Conservation (phyloP, 2,797 vertebrate species). For the Cossypha niveicapilla region DNA sequence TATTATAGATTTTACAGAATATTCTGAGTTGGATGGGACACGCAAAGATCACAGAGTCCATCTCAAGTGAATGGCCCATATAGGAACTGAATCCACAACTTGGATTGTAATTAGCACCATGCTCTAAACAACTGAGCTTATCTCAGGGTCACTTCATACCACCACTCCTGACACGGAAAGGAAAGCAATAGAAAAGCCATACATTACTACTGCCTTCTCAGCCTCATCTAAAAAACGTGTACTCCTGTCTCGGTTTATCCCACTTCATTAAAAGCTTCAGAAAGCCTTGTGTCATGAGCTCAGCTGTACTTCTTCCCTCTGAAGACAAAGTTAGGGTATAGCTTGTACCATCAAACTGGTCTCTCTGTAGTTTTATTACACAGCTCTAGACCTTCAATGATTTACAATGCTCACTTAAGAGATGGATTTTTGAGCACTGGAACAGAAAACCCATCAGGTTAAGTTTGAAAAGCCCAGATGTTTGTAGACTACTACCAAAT, state of each 20-base stretch:
- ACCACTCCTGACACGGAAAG: neutral
- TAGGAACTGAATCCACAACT: accelerated
- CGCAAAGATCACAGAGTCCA: neutral
- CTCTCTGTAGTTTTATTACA: neutral
- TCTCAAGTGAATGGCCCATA: neutral
- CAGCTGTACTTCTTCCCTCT: neutral
- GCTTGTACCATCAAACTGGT: neutral
- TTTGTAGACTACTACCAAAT: neutral
- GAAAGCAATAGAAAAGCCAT: neutral
- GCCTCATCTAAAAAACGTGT: neutral
- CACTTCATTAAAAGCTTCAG: neutral
- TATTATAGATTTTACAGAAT: neutral
- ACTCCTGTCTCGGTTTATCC: neutral
- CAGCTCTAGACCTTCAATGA: neutral
- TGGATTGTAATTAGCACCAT: neutral
- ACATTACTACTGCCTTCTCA: neutral
- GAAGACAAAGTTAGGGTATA: neutral
- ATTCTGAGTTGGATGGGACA: neutral
- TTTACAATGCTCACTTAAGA: neutral
- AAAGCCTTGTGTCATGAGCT: neutral
- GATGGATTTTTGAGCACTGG: neutral
- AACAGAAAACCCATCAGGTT: neutral
- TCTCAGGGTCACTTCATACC: neutral
- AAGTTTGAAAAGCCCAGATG: neutral
- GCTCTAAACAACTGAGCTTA: neutral